phyloP scores from a whole-genome alignment of 2,797 vertebrate genomes.

The Tolypeutes matacus region DNA sequence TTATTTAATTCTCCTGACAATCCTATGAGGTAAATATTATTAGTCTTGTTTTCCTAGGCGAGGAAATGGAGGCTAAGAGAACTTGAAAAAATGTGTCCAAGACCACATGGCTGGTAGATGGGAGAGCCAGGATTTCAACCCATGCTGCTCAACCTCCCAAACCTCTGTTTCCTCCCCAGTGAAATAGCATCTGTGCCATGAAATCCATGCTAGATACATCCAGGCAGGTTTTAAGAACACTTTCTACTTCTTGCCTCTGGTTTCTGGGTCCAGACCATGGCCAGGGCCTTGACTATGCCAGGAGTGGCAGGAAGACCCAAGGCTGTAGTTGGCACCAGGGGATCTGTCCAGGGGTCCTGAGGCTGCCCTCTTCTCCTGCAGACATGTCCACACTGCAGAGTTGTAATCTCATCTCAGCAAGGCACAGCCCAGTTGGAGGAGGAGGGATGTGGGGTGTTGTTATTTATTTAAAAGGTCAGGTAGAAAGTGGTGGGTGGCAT shows the following conservation, averaged over 20 bases:
- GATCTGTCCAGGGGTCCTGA: neutral
- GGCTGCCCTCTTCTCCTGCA: neutral
- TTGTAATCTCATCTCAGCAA: conserved; percentile 32
- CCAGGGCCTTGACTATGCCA: neutral
- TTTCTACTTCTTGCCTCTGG: neutral
- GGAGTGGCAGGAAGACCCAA: neutral
- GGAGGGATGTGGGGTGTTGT: conserved; percentile 16
- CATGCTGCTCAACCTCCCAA: neutral
- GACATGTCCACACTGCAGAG: neutral
- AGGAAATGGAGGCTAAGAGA: conserved; percentile 21
- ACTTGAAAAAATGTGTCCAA: neutral
- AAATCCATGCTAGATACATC: neutral
- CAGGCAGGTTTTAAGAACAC: neutral
- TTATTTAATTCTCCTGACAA: conserved; percentile 47
- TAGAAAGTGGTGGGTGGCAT: conserved; percentile 21
- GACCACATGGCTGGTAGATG: neutral
- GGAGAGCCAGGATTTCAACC: neutral
- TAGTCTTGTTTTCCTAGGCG: neutral
- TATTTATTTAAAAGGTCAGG: conserved; percentile 72
- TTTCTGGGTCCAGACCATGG: neutral
- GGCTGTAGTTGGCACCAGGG: neutral
- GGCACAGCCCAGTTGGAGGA: conserved; percentile 40
- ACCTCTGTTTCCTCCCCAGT: neutral
- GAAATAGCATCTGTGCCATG: neutral
- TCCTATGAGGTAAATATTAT: too few species aligned